Conservation (phyloP, 2,113 vertebrate genomes). For the Symphodus melops region DNA sequence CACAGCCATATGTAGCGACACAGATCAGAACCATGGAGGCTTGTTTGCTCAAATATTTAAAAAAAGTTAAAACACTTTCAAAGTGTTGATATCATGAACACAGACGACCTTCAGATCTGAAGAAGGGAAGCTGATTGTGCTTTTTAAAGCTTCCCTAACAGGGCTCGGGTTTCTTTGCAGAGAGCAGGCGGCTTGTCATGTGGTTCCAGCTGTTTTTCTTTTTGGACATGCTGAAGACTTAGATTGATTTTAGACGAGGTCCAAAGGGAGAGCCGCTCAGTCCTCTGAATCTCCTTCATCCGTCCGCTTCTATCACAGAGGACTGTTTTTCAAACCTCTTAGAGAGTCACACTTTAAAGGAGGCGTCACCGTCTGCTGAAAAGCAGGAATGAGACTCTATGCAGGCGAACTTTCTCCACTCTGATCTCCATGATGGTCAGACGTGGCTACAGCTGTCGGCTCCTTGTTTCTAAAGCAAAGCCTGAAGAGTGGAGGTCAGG, state of each 20-base stretch:
- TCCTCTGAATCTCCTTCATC: background rate
- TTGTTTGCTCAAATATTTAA: too few species aligned
- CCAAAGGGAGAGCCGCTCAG: background rate
- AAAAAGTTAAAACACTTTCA: too few species aligned
- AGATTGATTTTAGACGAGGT: background rate
- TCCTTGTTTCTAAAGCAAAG: background rate
- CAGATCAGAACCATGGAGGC: too few species aligned
- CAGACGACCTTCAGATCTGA: too few species aligned
- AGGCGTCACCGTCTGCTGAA: conserved; percentile 34
- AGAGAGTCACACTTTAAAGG: conserved; percentile 29
- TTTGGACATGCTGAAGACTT: background rate
- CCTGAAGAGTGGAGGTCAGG: background rate
- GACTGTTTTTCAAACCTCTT: background rate
- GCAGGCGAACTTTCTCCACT: background rate
- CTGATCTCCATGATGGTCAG: background rate
- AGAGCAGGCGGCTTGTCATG: too few species aligned
- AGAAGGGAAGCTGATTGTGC: too few species aligned
- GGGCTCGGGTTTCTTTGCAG: too few species aligned
- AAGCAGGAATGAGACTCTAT: background rate
- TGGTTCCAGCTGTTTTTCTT: too few species aligned
- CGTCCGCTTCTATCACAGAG: background rate
- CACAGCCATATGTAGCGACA: too few species aligned
- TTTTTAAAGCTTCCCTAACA: too few species aligned
- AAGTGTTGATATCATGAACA: too few species aligned
- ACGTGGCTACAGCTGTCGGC: background rate